Conservation (phyloP, 2,888 invertebrate genomes). For the Acleris laterana region DNA sequence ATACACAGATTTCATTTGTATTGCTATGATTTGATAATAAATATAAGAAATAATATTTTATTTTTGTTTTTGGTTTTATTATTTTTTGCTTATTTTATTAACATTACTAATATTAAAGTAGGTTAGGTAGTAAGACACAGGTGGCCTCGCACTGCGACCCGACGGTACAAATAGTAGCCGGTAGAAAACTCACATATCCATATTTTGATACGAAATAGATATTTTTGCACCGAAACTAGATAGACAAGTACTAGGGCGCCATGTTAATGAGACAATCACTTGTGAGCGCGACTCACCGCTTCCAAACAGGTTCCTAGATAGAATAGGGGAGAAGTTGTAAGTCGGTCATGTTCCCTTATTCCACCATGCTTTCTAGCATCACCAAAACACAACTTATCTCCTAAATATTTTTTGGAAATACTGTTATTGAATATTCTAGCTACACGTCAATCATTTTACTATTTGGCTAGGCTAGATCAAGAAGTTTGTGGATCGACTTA, state of each 20-base stretch:
- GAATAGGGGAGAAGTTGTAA: too few relatives aligned
- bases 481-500: neutral
- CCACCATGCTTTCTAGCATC: too few relatives aligned
- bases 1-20: slow-evolving; percentile 40
- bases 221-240: slow-evolving; percentile 78
- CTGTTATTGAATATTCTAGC: neutral
- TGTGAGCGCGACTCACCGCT: neutral
- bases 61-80: slow-evolving; percentile 45
- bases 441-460: neutral
- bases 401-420: neutral
- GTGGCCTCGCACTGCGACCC: slow-evolving; percentile 60
- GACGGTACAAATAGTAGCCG: slow-evolving; percentile 68
- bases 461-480: slow-evolving; percentile 8
- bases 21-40: slow-evolving; percentile 49
- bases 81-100: slow-evolving; percentile 36
- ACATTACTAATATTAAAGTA: neutral
- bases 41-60: slow-evolving; percentile 44
- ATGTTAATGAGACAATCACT: slow-evolving; percentile 35
- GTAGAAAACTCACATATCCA: slow-evolving; percentile 64
- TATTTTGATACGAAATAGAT: slow-evolving; percentile 72
- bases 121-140: slow-evolving; percentile 14
- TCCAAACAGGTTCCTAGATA: neutral
- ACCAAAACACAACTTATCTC: too few relatives aligned
- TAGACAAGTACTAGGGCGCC: slow-evolving; percentile 58
- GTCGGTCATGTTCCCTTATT: too few relatives aligned